Evolutionary conservation across 2,888 invertebrate species (phyloP), one percentile per base, ranked within the genome.

Genomic region (Ophonus ardosiacus): DNA sequence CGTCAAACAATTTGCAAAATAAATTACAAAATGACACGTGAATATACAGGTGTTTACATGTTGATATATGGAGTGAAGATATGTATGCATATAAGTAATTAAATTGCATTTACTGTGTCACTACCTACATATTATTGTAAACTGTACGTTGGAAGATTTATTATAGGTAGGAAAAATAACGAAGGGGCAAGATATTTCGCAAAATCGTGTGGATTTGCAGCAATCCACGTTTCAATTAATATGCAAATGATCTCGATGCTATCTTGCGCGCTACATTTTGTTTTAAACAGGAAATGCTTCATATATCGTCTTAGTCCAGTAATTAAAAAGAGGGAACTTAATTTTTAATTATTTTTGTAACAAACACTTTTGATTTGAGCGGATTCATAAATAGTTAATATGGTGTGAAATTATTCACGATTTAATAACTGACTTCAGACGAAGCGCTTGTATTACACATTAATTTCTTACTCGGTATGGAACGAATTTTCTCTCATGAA

Each of bases 321-420:
- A 78, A 78, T 78, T 78, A 78, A 78, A 78, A 78, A 78, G 57
- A 57, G 78, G 78, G 56, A 78, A 78, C 31, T 78, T 57, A 57
- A 78, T 78, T 78, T 78, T 78, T 57, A 78, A 78, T 78, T 78
- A 78, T 78, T 78, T 74, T 78, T 78, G 78, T 78, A 78, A 78
- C 78, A 78, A 78, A 78, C 78, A 56, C 78, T 78, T 15, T 71
- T 74, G 56, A 78, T 78, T 43, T 74, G 40, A 74, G 13, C 71
- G 71, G 71, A 40, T 51, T 74, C 43, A 74, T 40, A 74, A 74
- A 74, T 43, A 74, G 71, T 74, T 74, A 74, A 74, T 74, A 74
- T 43, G 43, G 71, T 74, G 71, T 74, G 71, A 74, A 74, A 74
- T 74, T 74, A 74, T 74, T 15, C 71, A 74, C 40, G 43, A 8